Base-by-base conservation (phyloP, 2,888 invertebrate genomes). In the Bombylius major region DNA sequence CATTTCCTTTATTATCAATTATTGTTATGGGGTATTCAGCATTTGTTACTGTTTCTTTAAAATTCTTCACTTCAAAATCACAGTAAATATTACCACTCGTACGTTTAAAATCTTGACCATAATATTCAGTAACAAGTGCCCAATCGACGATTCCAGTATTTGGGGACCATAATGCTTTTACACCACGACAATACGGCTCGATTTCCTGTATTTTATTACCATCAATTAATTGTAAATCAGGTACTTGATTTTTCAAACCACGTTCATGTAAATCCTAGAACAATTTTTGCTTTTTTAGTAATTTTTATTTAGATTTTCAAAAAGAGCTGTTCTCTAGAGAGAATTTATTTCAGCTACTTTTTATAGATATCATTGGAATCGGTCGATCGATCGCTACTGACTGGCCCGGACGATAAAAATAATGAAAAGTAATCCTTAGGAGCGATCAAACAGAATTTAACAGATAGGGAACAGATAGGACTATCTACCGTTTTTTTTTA, bases 121-220 rank as follows among this genome's bases (percentile, higher is more conserved):
- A 97, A 53, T 83, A 78, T 58, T 82, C 72, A 3, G 95, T 90
- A 0, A 99, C 96, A 51, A 82, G 66, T 7, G 77, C 85, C 86
- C 88, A 99, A 71, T 94, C 90, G 0, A 98, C 90, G 64, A 99
- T 97, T 31, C 98, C 98, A 0, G 99, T 99, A 67, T 95, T 84
- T 0, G 99, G 99, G 7, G 97, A 98, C 86, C 93, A 94, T 32
- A 99, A 75, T 0, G 96, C 99, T 73, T 87, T 87, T 47, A 94
- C 66, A 2, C 98, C 99, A 77, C 84, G 77, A 72, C 96, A 95
- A 68, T 87, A 79, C 0, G 97, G 93, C 72, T 97, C 97, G 62
- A 89, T 81, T 60, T 89, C 81, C 64, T 78, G 78, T 60, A 97
- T 92, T 67, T 85, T 80, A 49, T 84, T 77, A 4, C 78, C 80